Evolutionary conservation across 2,113 vertebrate genomes (phyloP).

Genomic region (Aspidoscelis tigris): DNA sequence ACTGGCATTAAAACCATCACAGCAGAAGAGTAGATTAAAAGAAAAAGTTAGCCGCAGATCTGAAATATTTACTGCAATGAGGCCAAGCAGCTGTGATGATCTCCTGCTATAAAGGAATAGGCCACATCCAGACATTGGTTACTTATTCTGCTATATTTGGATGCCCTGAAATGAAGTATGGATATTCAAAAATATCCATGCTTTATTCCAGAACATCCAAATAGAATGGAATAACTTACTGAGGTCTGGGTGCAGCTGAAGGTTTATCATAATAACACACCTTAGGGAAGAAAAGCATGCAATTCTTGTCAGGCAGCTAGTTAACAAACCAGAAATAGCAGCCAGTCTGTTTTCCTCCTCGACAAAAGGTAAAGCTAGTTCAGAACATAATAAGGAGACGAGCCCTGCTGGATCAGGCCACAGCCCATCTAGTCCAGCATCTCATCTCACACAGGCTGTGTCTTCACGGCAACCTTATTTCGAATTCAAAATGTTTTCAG

Average conservation of each 20-base stretch:
- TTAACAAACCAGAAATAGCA: background rate
- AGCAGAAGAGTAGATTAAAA: background rate
- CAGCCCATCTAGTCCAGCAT: too few species aligned
- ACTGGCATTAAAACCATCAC: background rate
- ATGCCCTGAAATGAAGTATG: too few species aligned
- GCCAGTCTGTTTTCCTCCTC: background rate
- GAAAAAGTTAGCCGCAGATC: background rate
- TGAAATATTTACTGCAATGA: background rate
- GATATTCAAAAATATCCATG: too few species aligned
- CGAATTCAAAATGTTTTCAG: too few species aligned
- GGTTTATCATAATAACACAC: background rate
- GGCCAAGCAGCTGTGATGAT: background rate
- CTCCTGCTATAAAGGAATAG: background rate
- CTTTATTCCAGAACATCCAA: too few species aligned
- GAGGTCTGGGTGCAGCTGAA: background rate
- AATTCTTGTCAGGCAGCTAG: background rate
- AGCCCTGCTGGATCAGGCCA: too few species aligned
- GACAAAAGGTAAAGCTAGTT: constrained; percentile 8
- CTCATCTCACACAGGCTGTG: too few species aligned
- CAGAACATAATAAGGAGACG: background rate
- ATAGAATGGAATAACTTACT: too few species aligned
- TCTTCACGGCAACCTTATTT: too few species aligned
- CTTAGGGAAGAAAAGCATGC: background rate
- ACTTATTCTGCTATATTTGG: too few species aligned
- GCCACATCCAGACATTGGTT: too few species aligned